A percentile compares a stretch with the other conserved stretches of the same genome.
Evolutionary conservation across 2,888 invertebrate species (phyloP).

Genomic region (Euproctis similis): DNA sequence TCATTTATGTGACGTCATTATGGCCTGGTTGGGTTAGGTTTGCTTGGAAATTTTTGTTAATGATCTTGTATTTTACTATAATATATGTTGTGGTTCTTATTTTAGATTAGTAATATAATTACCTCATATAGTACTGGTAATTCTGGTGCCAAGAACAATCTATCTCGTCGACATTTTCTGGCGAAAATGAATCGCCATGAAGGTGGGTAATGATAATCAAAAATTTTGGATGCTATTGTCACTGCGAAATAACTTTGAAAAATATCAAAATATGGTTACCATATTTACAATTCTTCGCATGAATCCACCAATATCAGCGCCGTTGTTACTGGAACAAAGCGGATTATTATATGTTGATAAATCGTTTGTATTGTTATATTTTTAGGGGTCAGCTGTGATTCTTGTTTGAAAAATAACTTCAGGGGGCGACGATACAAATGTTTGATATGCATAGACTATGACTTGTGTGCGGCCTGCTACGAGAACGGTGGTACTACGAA

Average conservation of each 20-base stretch:
- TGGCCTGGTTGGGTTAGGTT: constrained; percentile 84
- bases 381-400: constrained; percentile 99
- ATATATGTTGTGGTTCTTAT: constrained; percentile 76
- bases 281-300: constrained; percentile 19
- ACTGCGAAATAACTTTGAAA: constrained; percentile 54
- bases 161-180: constrained; percentile 63
- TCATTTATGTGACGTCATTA: constrained; percentile 76
- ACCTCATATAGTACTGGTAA: constrained; percentile 66
- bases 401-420: constrained; percentile 98
- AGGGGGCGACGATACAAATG: constrained; percentile 98
- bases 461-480: constrained; percentile 97
- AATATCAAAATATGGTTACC: constrained; percentile 32
- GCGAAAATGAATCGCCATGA: constrained; percentile 95
- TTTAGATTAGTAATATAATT: constrained; percentile 73
- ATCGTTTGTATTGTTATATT: constrained; percentile 53
- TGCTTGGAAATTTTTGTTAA: constrained; percentile 80
- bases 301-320: constrained; percentile 16
- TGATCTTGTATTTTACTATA: constrained; percentile 78
- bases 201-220: constrained; percentile 84
- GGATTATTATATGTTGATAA: constrained; percentile 32
- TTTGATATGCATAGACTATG: constrained; percentile 99
- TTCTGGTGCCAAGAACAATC: constrained; percentile 67
- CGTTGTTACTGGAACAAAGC: constrained; percentile 16
- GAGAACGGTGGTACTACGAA: constrained; percentile 93
- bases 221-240: constrained; percentile 72